Evolutionary conservation across 2,797 vertebrate species (phyloP), one percentile per base, ranked within the genome.

Genomic region (Amphiprion clarkii): DNA sequence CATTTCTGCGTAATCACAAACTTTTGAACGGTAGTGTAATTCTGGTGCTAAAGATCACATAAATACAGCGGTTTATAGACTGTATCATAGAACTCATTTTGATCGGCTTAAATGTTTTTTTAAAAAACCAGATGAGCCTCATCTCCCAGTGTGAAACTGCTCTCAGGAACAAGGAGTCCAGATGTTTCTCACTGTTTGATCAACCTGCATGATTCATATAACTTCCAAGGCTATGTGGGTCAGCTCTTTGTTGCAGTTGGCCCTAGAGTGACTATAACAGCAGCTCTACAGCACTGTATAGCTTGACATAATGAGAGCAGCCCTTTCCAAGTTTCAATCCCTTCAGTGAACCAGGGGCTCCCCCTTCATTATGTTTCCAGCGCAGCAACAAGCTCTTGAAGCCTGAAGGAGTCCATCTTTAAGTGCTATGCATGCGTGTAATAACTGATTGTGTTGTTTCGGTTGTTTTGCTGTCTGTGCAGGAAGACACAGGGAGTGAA

Each of bases 301-400:
- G 68, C 51, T 72, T 69, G 72, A 87, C 70, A 78, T 83, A 86
- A 82, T 83, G 82, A 78, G 79, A 82, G 59, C 73, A 79, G 39
- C 31, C 7, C 36, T 63, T 57, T 78, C 62, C 54, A 56, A 67
- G 52, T 55, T 68, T 60, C 46, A 71, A 23, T 39, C 56, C 51
- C 25, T 44, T 49, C 14, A 59, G 48, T 66, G 60, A 67, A 72
- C 40, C 19, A n/a, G 55, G 52, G 33, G 1, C 42, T 44, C 16
- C 21, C 25, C 33, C 3, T 19, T 79, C 25, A 70, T 70, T 75
- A 76, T 13, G n/a, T 44, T 70, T 65, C 29, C 3, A 27, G 6
- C 13, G 11, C 61, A 63, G 59, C 36, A 33, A 58, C 61, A 53
- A 51, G 21, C 61, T 70, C 55, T 66, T 67, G 5, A 60, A 46